These are phyloP conservation scores for Pachymerium ferrugineum DNA, from an alignment of 2,888 invertebrate species.

Conservation along the genomic window DNA sequence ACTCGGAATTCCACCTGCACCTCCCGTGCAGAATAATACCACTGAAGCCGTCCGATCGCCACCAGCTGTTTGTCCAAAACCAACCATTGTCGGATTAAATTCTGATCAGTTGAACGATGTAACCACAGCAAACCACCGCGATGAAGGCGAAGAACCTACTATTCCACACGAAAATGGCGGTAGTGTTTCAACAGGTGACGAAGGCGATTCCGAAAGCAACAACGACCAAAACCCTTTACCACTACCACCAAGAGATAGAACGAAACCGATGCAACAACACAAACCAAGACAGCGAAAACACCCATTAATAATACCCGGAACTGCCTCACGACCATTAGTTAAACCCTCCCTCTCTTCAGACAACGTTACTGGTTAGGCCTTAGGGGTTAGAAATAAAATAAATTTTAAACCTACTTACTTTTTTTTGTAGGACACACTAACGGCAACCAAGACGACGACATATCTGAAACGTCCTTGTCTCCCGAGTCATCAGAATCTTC, in stretches of 20 bases:
- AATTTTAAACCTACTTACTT: neutral
- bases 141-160: neutral
- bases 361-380: conserved; percentile 28
- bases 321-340: conserved; percentile 32
- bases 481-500: conserved; percentile 12
- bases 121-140: neutral
- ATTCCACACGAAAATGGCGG: conserved; percentile 7
- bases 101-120: neutral
- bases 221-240: conserved; percentile 62
- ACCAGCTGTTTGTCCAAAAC: conserved; percentile 6
- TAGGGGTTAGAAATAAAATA: neutral
- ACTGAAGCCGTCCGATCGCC: conserved; percentile 28
- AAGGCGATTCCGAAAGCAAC: conserved; percentile 38
- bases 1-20: neutral
- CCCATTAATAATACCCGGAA: conserved; percentile 65
- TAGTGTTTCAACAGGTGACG: neutral
- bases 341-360: conserved; percentile 36
- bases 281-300: conserved; percentile 70
- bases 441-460: neutral
- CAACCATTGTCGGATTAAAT: neutral
- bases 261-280: conserved; percentile 55
- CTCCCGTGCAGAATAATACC: conserved; percentile 27
- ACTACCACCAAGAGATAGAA: conserved; percentile 69
- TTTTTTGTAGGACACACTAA: neutral
- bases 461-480: neutral